phyloP scores from a whole-genome alignment of 2,797 vertebrate species.

The Etheostoma nigrum region DNA sequence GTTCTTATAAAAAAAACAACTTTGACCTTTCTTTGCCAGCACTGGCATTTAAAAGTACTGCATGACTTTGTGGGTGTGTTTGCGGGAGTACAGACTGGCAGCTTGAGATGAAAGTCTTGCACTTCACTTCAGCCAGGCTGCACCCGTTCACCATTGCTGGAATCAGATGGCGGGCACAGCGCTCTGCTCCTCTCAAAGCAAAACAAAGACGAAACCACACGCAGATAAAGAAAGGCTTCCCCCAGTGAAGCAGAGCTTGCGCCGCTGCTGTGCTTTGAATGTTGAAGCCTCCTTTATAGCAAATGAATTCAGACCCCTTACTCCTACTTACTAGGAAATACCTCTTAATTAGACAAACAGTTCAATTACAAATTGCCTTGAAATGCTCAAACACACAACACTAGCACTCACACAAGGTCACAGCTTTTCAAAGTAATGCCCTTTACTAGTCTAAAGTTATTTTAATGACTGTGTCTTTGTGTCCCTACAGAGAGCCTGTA shows the following conservation, averaged over 20 bases:
- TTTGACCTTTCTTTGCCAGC: conserved; percentile 49
- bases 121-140: conserved; percentile 53
- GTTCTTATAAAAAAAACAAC: conserved; percentile 24
- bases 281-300: conserved; percentile 57
- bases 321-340: conserved; percentile 52
- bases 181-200: conserved; percentile 59
- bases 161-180: conserved; percentile 57
- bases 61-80: conserved; percentile 45
- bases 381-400: conserved; percentile 18
- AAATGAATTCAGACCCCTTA: conserved; percentile 59
- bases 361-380: conserved; percentile 50
- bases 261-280: conserved; percentile 53
- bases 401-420: conserved; percentile 35
- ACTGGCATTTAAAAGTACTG: conserved; percentile 47
- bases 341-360: conserved; percentile 53
- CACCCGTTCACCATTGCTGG: conserved; percentile 53
- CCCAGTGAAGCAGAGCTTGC: conserved; percentile 39
- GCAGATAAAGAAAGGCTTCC: conserved; percentile 59
- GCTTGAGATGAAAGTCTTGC: conserved; percentile 72
- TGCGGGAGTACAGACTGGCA: conserved; percentile 49
- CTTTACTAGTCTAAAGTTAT: conserved; percentile 26
- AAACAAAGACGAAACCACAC: conserved; percentile 65
- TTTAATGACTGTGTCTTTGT: conserved; percentile 46
- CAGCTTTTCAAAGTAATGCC: conserved; percentile 11
- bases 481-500: conserved; percentile 41